These are phyloP conservation scores for Melanocharis versteri DNA, from an alignment of 2,113 vertebrate species.

Conservation along the genomic window DNA sequence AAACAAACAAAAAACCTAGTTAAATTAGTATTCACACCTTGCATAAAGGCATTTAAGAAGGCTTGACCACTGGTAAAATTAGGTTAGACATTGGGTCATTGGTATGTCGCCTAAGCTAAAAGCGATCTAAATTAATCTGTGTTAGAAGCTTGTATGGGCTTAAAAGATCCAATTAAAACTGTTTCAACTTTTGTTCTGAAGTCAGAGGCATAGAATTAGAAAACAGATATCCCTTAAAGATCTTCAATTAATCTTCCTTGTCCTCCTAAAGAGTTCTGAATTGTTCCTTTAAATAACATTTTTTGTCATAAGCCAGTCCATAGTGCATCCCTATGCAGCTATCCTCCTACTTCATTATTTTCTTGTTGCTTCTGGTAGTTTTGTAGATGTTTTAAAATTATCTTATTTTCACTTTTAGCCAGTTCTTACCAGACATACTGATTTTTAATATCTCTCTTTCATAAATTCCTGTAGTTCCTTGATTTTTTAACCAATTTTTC, in stretches of 20 bases:
- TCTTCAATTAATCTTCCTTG: background rate
- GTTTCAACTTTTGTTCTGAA: background rate
- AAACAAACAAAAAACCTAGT: background rate
- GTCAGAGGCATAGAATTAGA: background rate
- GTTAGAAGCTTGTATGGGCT: background rate
- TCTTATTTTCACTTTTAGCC: background rate
- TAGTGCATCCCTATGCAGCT: background rate
- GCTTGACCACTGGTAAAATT: background rate
- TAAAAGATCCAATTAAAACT: constrained; percentile 1
- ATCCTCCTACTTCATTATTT: background rate
- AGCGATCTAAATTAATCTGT: background rate
- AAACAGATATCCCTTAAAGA: background rate
- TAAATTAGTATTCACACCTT: background rate
- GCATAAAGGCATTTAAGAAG: background rate
- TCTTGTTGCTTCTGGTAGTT: background rate
- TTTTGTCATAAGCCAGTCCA: background rate
- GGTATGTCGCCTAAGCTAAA: background rate
- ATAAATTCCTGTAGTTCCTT: background rate
- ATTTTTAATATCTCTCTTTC: background rate
- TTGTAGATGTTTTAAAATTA: background rate
- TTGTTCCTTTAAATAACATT: background rate
- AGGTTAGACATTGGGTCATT: background rate
- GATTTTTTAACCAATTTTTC: background rate
- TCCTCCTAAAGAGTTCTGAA: background rate
- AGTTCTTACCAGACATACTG: background rate